Percentiles rank a stretch among this genome's conserved stretches.
These are phyloP conservation scores for Ditylenchus weischeri DNA, from an alignment of 2,888 invertebrate species.

Conservation along the genomic window DNA sequence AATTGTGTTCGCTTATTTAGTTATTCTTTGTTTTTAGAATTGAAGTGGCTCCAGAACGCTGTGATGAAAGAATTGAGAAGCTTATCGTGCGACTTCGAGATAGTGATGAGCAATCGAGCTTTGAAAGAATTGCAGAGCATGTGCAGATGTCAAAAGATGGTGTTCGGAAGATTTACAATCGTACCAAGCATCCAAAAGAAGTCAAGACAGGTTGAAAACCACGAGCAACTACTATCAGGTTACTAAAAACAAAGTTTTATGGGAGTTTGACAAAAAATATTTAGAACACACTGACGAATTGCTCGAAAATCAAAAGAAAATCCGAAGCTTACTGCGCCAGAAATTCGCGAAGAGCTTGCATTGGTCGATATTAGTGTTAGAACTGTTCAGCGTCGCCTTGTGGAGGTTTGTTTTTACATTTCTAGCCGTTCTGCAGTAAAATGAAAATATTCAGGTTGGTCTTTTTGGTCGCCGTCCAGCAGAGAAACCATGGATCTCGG, in stretches of 20 bases:
- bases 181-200: neutral
- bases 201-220: neutral
- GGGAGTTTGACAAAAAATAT: neutral
- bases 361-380: neutral
- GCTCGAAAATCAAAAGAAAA: neutral
- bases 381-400: neutral
- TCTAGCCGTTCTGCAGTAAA: too few relatives aligned
- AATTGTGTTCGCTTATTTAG: too few relatives aligned
- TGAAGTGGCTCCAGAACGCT: neutral
- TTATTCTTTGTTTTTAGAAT: neutral
- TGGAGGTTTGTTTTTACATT: too few relatives aligned
- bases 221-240: too few relatives aligned
- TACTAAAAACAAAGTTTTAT: neutral
- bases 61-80: neutral
- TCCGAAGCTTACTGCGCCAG: slow-evolving; percentile 1
- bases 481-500: too few relatives aligned
- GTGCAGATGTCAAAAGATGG: neutral
- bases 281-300: neutral
- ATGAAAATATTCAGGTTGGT: too few relatives aligned
- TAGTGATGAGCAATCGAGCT: neutral
- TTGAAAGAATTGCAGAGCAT: neutral
- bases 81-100: neutral
- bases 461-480: too few relatives aligned
- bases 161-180: neutral
- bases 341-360: neutral